Evolutionary conservation across 2,888 invertebrate species (phyloP).

Genomic region (Lasioglossum figueresi): DNA sequence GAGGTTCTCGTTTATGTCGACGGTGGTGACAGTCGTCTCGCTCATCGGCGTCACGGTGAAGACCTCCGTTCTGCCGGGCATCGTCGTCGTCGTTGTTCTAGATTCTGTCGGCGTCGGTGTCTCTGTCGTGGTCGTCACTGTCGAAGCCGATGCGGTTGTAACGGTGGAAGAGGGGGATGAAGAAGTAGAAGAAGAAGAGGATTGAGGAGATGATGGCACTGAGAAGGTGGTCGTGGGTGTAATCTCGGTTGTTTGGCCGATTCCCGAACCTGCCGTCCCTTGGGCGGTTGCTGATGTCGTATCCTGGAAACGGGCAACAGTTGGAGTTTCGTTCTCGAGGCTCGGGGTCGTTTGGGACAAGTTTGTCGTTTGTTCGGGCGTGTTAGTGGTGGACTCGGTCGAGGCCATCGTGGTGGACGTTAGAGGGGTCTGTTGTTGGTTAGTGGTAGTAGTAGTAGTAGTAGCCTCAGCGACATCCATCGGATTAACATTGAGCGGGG

Average conservation of each 20-base stretch:
- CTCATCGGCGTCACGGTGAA: constrained; percentile 41
- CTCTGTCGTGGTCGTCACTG: constrained; percentile 41
- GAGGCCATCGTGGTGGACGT: constrained; percentile 51
- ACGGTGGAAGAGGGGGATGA: constrained; percentile 48
- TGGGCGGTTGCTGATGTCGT: constrained; percentile 82
- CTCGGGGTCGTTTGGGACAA: constrained; percentile 67
- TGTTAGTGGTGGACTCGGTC: constrained; percentile 53
- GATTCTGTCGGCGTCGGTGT: constrained; percentile 23
- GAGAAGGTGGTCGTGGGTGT: constrained; percentile 52
- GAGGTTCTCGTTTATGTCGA: constrained; percentile 59
- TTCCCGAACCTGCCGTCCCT: constrained; percentile 81
- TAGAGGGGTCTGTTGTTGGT: constrained; percentile 56
- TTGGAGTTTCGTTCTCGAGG: constrained; percentile 77
- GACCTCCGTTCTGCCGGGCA: constrained; percentile 35
- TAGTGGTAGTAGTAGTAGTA: constrained; percentile 60
- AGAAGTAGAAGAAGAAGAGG: constrained; percentile 35
- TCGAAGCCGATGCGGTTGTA: constrained; percentile 50
- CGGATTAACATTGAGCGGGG: constrained; percentile 48
- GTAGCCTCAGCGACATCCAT: constrained; percentile 47
- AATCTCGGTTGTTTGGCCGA: constrained; percentile 69
- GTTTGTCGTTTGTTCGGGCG: constrained; percentile 58
- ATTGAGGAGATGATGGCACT: constrained; percentile 42
- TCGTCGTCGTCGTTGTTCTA: constrained; percentile 49
- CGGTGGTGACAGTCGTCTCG: constrained; percentile 29
- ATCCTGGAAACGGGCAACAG: constrained; percentile 82